phyloP scores from a whole-genome alignment of 2,797 vertebrate genomes.

The Tympanoctomys barrerae region DNA sequence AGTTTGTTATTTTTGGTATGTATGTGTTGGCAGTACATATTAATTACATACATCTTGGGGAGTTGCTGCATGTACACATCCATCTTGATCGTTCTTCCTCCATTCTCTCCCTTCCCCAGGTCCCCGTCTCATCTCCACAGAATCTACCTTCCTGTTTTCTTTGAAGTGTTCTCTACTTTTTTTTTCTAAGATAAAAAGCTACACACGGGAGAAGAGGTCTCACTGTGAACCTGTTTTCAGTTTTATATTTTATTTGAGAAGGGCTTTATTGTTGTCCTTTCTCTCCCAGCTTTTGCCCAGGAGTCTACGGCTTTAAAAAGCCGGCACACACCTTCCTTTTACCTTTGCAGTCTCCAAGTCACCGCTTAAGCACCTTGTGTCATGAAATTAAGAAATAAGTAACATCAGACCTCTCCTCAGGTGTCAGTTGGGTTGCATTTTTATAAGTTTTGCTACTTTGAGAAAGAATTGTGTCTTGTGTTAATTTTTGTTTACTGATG shows the following conservation, averaged over 20 bases:
- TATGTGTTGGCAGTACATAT: background rate
- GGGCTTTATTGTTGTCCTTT: background rate
- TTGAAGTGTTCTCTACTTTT: slow-evolving; percentile 40
- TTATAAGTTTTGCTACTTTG: slow-evolving; percentile 23
- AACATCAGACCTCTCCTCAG: background rate
- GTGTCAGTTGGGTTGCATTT: background rate
- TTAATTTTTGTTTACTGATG: slow-evolving; percentile 55
- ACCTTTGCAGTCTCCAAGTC: slow-evolving; percentile 22
- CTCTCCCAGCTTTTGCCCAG: background rate
- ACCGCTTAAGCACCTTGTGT: background rate
- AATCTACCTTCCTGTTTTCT: background rate
- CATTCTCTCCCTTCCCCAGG: background rate
- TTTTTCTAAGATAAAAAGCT: slow-evolving; percentile 51
- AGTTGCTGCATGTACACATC: background rate
- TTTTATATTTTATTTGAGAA: slow-evolving; percentile 28
- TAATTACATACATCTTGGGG: background rate
- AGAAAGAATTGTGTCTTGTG: slow-evolving; percentile 51
- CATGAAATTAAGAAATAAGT: background rate
- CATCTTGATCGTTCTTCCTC: background rate
- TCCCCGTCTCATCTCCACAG: background rate
- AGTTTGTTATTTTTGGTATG: background rate
- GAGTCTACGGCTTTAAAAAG: slow-evolving; percentile 30
- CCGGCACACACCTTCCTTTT: background rate
- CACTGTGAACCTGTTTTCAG: background rate
- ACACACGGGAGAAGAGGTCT: background rate